Evolutionary conservation across 2,888 invertebrate genomes (phyloP).

Genomic region (Lacanobia oleracea): DNA sequence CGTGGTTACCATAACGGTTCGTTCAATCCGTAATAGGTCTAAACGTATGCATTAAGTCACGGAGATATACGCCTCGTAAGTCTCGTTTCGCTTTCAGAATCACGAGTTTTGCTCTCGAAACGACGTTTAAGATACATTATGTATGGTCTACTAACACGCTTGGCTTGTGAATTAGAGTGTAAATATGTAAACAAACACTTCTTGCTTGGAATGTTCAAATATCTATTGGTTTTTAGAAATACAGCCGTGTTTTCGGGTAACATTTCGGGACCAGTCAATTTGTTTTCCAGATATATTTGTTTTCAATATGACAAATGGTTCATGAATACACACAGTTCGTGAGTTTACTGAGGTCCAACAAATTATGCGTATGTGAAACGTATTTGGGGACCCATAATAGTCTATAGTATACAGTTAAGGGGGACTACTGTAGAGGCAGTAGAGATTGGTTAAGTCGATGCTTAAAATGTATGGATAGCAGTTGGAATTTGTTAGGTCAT

Average conservation of each 20-base stretch:
- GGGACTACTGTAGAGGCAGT: not conserved
- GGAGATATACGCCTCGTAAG: constrained; percentile 68
- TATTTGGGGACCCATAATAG: constrained; percentile 28
- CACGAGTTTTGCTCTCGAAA: constrained; percentile 86
- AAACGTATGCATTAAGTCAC: constrained; percentile 67
- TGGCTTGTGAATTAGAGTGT: constrained; percentile 65
- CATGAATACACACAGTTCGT: constrained; percentile 23
- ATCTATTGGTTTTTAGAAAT: constrained; percentile 2
- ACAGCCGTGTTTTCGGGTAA: not conserved
- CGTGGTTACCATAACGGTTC: constrained; percentile 63
- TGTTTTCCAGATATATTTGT: constrained; percentile 18
- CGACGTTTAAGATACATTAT: constrained; percentile 69
- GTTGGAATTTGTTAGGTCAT: constrained; percentile 1
- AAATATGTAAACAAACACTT: constrained; percentile 66
- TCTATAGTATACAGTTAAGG: constrained; percentile 19
- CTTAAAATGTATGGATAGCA: constrained; percentile 7
- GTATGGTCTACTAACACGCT: constrained; percentile 62
- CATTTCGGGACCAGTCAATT: constrained; percentile 42
- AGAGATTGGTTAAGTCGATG: not conserved
- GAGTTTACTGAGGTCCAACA: constrained; percentile 21
- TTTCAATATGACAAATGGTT: constrained; percentile 17
- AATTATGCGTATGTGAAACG: constrained; percentile 29
- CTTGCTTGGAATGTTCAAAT: constrained; percentile 8
- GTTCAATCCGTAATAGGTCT: constrained; percentile 67
- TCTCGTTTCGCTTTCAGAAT: constrained; percentile 85